A percentile compares a stretch with the other conserved stretches of the same genome.
Evolutionary conservation across 92 coral and sea anemone species (phyloP).

Genomic region (Ricordea florida): DNA sequence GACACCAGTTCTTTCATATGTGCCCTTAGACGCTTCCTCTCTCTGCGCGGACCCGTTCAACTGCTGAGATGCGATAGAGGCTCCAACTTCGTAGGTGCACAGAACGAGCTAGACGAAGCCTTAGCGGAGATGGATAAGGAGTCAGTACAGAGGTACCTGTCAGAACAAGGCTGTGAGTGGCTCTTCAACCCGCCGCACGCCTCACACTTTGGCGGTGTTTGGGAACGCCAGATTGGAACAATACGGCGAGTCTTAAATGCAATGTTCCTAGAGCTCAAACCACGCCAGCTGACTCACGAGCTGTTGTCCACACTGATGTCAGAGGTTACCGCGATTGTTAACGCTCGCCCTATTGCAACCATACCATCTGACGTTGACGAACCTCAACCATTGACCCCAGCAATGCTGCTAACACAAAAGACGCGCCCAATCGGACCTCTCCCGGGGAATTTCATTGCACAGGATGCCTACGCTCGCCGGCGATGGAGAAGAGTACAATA

Average conservation of each 20-base stretch:
- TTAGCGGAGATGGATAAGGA: neutral
- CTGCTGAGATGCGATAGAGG: neutral
- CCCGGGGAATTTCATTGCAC: neutral
- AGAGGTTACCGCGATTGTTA: constrained; percentile 4
- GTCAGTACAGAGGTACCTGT: neutral
- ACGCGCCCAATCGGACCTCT: neutral
- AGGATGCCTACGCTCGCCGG: constrained; percentile 6
- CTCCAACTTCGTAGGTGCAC: neutral
- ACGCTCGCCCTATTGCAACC: constrained; percentile 10
- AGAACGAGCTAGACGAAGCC: neutral
- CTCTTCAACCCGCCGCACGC: constrained; percentile 34
- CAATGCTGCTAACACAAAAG: neutral
- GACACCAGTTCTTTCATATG: constrained; percentile 23
- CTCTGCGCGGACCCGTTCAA: neutral
- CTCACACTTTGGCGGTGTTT: constrained; percentile 6
- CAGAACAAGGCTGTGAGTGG: neutral
- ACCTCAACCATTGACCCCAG: neutral
- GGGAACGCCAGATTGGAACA: neutral
- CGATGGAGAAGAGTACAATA: constrained; percentile 7
- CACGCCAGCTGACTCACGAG: constrained; percentile 9
- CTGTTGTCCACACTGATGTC: constrained; percentile 10
- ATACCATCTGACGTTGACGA: neutral
- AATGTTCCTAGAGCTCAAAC: neutral
- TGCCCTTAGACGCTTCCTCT: constrained; percentile 9
- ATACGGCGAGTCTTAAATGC: neutral